Percentiles rank a stretch among this genome's conserved stretches.
Conservation (phyloP, 1,140 invertebrate genomes). For the Meloidogyne exigua region DNA sequence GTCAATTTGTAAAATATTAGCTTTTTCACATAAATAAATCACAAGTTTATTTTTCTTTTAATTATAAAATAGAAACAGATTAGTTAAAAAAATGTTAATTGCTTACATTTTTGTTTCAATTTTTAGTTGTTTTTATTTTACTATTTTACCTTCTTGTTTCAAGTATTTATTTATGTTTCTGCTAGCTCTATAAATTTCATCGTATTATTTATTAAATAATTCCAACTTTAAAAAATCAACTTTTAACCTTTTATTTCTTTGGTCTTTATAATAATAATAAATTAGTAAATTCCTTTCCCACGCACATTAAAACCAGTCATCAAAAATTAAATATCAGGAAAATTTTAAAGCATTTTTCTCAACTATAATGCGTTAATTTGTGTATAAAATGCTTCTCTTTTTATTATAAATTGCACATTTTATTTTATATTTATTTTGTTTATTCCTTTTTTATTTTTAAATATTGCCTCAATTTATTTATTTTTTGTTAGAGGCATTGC, state of each 20-base stretch:
- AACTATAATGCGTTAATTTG: not conserved
- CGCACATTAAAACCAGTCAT: not conserved
- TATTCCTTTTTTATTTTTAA: not conserved
- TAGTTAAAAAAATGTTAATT: not conserved
- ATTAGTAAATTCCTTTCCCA: not conserved
- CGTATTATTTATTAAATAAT: not conserved
- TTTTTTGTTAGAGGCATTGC: not conserved
- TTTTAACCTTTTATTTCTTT: not conserved
- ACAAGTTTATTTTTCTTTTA: not conserved
- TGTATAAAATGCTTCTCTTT: not conserved
- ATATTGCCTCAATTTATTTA: not conserved
- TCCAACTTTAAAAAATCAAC: not conserved
- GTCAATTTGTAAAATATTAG: not conserved
- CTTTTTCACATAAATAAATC: slow-evolving; percentile 2
- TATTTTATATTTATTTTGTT: not conserved
- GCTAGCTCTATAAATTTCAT: no score
- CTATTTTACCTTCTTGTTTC: no score
- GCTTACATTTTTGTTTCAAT: not conserved
- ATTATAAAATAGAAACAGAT: no score
- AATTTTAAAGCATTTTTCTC: not conserved
- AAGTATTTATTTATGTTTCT: no score
- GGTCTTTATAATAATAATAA: not conserved
- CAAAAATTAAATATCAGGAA: not conserved
- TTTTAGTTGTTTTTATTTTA: not conserved
- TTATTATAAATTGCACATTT: not conserved